phyloP scores from a whole-genome alignment of 1,140 invertebrate genomes.

The Lepidostoma basale region DNA sequence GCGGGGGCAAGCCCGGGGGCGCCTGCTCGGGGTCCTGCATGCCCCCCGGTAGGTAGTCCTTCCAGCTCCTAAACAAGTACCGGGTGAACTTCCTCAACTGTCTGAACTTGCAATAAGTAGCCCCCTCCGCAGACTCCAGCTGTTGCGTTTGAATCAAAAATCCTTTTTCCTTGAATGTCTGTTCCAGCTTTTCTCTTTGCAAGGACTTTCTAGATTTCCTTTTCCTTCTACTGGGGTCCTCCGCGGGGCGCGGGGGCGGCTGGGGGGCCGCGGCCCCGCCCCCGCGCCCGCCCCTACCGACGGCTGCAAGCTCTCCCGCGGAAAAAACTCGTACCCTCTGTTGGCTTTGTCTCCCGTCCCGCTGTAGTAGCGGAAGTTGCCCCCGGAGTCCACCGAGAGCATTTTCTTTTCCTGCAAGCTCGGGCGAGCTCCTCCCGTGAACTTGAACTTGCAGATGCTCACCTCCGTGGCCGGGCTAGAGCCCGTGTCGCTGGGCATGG shows the following conservation, averaged over 20 bases:
- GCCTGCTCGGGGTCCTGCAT: slow-evolving; percentile 54
- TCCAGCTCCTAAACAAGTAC: slow-evolving; percentile 91
- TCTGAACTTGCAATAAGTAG: slow-evolving; percentile 92
- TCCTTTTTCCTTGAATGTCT: slow-evolving; percentile 90
- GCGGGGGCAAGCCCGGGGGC: not conserved
- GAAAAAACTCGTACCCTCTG: slow-evolving; percentile 78
- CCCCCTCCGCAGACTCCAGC: slow-evolving; percentile 87
- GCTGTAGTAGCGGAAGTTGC: slow-evolving; percentile 85
- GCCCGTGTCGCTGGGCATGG: slow-evolving; percentile 72
- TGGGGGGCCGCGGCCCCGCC: slow-evolving; percentile 52
- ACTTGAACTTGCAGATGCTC: slow-evolving; percentile 92
- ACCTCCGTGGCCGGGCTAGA: slow-evolving; percentile 77
- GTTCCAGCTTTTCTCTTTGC: slow-evolving; percentile 86
- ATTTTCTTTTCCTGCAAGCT: slow-evolving; percentile 89
- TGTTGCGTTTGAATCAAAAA: slow-evolving; percentile 93
- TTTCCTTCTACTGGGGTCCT: slow-evolving; percentile 65
- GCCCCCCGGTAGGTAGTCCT: slow-evolving; percentile 87
- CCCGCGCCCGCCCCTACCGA: slow-evolving; percentile 27
- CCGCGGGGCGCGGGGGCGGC: slow-evolving; percentile 44
- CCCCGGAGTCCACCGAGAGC: slow-evolving; percentile 83
- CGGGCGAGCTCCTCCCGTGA: slow-evolving; percentile 86
- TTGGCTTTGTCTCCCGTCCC: slow-evolving; percentile 77
- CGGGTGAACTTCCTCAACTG: slow-evolving; percentile 90
- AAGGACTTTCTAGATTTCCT: slow-evolving; percentile 80
- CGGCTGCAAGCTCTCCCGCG: slow-evolving; percentile 68